phyloP scores from a whole-genome alignment of 2,113 vertebrate species.

The Psammodynastes pulverulentus region DNA sequence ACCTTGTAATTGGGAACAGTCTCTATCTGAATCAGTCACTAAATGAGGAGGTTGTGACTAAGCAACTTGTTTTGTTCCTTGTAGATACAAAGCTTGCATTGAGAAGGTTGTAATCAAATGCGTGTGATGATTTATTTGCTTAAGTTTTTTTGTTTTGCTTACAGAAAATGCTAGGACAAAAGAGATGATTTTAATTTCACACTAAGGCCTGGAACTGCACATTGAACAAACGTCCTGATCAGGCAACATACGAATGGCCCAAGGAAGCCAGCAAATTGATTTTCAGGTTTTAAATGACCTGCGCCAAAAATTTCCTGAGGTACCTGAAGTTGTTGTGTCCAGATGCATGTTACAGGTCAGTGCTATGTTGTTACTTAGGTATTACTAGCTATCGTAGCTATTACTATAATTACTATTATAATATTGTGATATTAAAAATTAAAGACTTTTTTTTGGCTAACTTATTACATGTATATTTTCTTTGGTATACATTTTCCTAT shows the following conservation, averaged over 20 bases:
- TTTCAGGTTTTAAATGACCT: constrained; percentile 99
- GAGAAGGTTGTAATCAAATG: background rate
- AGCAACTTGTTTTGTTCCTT: background rate
- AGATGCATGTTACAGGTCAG: constrained; percentile 96
- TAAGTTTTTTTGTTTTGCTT: constrained; percentile 48
- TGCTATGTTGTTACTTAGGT: constrained; percentile 56
- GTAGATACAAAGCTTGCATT: background rate
- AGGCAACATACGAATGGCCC: constrained; percentile 99
- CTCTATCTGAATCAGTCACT: background rate
- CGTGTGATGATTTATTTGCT: background rate
- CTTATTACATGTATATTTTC: background rate
- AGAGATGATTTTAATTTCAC: constrained; percentile 76
- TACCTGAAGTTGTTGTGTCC: constrained; percentile 98
- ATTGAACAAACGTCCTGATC: constrained; percentile 78
- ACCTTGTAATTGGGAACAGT: background rate
- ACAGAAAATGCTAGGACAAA: constrained; percentile 87
- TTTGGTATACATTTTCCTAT: constrained; percentile 2
- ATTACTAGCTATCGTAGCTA: too few relatives aligned
- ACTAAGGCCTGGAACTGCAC: constrained; percentile 80
- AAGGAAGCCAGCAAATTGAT: constrained; percentile 99
- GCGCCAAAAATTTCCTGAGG: constrained; percentile 98
- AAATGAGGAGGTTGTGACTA: background rate
- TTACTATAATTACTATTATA: too few relatives aligned
- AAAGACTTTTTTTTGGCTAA: background rate
- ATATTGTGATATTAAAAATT: background rate